Percentiles rank a stretch among this genome's conserved stretches.
Conservation (phyloP, 2,797 vertebrate genomes). For the Lagodon rhomboides region DNA sequence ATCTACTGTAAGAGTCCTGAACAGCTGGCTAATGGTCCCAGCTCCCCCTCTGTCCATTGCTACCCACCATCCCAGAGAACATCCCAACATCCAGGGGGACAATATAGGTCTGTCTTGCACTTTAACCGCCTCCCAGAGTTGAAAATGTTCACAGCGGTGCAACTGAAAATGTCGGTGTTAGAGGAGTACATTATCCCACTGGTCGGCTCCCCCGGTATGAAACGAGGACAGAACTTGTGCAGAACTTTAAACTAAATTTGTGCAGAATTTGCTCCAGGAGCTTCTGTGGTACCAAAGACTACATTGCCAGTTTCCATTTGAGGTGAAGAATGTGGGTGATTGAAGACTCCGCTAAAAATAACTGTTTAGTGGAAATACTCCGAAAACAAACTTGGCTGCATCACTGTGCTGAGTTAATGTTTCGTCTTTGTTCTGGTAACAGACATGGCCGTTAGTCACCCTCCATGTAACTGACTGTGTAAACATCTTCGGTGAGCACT, state of each 20-base stretch:
- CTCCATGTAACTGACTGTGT: neutral
- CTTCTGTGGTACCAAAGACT: neutral
- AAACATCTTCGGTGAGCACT: neutral
- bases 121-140: slow-evolving; percentile 6
- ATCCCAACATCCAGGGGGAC: slow-evolving; percentile 57
- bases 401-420: neutral
- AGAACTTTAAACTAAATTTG: neutral
- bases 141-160: slow-evolving; percentile 17
- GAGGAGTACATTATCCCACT: neutral
- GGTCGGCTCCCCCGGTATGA: neutral
- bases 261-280: neutral
- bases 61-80: slow-evolving; percentile 67
- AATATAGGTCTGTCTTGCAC: slow-evolving; percentile 68
- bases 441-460: neutral
- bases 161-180: slow-evolving; percentile 8
- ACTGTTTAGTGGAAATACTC: slow-evolving; percentile 8
- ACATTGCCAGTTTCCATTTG: slow-evolving; percentile 4
- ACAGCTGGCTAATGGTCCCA: slow-evolving; percentile 73
- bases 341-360: slow-evolving; percentile 29
- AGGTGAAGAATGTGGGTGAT: slow-evolving; percentile 28
- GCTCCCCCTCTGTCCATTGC: slow-evolving; percentile 49
- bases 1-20: slow-evolving; percentile 76
- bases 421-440: neutral
- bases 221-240: neutral
- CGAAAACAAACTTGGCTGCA: neutral